Evolutionary conservation across 2,888 invertebrate genomes (phyloP), one percentile per base, ranked within the genome.

Genomic region (Meteorus colon): DNA sequence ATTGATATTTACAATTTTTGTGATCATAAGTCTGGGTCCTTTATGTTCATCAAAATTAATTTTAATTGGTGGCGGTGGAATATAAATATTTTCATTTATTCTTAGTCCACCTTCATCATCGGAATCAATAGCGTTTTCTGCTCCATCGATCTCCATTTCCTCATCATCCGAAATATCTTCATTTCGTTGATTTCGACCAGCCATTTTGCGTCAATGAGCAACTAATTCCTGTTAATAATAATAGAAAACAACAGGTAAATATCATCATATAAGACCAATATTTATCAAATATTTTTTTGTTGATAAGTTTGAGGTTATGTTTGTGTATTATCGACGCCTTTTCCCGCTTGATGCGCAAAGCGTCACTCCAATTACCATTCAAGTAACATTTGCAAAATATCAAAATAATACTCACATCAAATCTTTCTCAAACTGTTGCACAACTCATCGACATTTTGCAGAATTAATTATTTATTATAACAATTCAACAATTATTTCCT

Each of bases 11-110:
- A 94, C 94, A 82, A 99, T 98, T 83, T 96, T 93, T 1, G 94
- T 94, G 73, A 99, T 98, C 76, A 99, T 95, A 62, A 99, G 90
- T 24, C 98, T 92, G 0, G 97, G 95, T 0, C 96, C 97, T 60
- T 92, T 93, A 12, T 93, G 91, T 82, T 96, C 95, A 78, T 94
- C 93, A 2, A 95, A 94, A 72, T 93, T 92, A 0, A 94, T 93
- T 82, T 92, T 93, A 2, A 90, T 90, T 2, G 94, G 92, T 1
- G 95, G 93, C 0, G 96, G 95, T 0, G 97, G 96, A 82, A 97
- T 96, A 82, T 95, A 96, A 81, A 97, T 96, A 6, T 89, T 87
- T 77, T 95, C 96, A 8, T 95, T 95, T 65, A 96, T 92, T 71
- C 93, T 91, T 0, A 94, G 90, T 1, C 95, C 95, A 41, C 95